Evolutionary conservation across 2,797 vertebrate species (phyloP).

Genomic region (Lacerta viridis): DNA sequence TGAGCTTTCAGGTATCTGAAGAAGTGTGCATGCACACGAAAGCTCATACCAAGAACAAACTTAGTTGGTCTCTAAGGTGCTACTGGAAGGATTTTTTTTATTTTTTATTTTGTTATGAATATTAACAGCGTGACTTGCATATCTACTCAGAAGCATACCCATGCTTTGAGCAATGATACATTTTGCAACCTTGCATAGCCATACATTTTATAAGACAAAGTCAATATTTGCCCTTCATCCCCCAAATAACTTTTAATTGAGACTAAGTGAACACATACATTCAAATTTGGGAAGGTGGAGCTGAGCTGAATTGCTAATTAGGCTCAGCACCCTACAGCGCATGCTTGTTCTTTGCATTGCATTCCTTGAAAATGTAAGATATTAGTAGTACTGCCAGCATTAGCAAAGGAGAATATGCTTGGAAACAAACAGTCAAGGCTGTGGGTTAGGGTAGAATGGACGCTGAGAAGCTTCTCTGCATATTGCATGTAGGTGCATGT

Average conservation of each 20-base stretch:
- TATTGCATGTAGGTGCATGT: neutral
- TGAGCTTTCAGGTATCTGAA: no score
- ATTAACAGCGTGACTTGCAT: no score
- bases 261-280: neutral
- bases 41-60: no score
- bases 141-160: neutral
- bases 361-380: neutral
- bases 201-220: neutral
- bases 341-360: neutral
- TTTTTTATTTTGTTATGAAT: neutral
- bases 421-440: neutral
- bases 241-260: neutral
- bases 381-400: neutral
- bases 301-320: neutral
- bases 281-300: neutral
- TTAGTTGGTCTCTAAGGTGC: no score
- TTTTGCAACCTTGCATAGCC: neutral
- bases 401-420: constrained; percentile 7
- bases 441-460: neutral
- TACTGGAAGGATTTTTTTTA: no score
- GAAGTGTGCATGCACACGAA: no score
- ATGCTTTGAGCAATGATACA: neutral
- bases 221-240: neutral
- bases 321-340: neutral
- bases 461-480: neutral